These are phyloP conservation scores for Lemur catta DNA, from an alignment of 2,797 vertebrate genomes.

Conservation along the genomic window DNA sequence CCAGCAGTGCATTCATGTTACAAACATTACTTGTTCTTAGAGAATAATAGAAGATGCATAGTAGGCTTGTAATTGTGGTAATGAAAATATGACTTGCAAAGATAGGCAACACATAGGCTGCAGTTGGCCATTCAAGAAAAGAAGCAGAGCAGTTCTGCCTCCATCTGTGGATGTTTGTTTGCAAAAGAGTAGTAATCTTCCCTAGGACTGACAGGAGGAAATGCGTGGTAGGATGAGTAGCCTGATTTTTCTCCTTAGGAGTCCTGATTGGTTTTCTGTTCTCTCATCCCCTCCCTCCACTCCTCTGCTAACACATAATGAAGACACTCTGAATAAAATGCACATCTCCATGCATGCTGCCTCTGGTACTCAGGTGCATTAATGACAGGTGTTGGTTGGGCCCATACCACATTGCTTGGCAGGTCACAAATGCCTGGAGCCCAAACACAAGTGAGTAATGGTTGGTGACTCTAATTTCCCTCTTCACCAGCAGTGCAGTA, in stretches of 20 bases:
- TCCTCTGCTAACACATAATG: not conserved
- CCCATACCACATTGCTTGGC: not conserved
- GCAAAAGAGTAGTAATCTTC: not conserved
- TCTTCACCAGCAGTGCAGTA: not conserved
- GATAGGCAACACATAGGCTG: not conserved
- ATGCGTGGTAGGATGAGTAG: not conserved
- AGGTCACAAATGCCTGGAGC: slow-evolving; percentile 1
- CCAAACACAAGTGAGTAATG: slow-evolving; percentile 60
- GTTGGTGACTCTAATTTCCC: slow-evolving; percentile 18
- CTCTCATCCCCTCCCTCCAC: not conserved
- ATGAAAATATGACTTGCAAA: not conserved
- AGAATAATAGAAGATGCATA: not conserved
- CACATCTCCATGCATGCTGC: slow-evolving; percentile 17
- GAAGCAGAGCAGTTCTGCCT: not conserved
- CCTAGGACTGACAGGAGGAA: not conserved
- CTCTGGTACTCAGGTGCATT: slow-evolving; percentile 50
- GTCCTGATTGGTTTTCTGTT: not conserved
- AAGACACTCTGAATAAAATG: slow-evolving; percentile 3
- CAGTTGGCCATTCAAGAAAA: not conserved
- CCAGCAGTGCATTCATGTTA: not conserved
- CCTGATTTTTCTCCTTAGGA: not conserved
- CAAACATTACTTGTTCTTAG: not conserved
- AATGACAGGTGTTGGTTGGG: not conserved
- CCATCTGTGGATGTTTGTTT: not conserved
- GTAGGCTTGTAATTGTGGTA: not conserved